A percentile compares a stretch with the other conserved stretches of the same genome.
These are phyloP conservation scores for Macrotis lagotis DNA, from an alignment of 2,113 vertebrate genomes.

Conservation along the genomic window DNA sequence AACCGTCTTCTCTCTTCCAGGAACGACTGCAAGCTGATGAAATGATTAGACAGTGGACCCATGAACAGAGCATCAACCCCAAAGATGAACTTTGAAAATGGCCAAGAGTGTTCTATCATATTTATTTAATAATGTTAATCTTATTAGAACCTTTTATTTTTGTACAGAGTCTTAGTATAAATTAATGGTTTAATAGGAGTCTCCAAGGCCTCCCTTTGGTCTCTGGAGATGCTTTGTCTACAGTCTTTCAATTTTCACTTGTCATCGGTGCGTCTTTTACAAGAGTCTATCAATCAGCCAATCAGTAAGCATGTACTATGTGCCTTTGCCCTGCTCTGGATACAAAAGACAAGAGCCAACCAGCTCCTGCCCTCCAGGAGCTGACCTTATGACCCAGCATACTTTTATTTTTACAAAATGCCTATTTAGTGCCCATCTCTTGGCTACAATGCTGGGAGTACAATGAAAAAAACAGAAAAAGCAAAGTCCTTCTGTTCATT, in stretches of 20 bases:
- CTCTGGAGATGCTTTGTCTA: conserved; percentile 3
- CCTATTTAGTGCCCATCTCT: background rate
- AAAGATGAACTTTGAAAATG: conserved; percentile 93
- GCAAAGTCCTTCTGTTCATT: rapidly evolving
- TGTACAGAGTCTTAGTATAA: conserved; percentile 90
- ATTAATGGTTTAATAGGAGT: conserved; percentile 80
- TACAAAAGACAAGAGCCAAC: background rate
- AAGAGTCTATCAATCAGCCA: background rate
- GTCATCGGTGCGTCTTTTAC: background rate
- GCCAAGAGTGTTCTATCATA: conserved; percentile 83
- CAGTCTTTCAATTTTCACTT: background rate
- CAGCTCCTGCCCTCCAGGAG: background rate
- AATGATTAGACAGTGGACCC: conserved; percentile 86
- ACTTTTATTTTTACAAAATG: background rate
- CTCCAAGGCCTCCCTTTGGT: conserved; percentile 47
- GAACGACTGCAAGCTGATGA: conserved; percentile 97
- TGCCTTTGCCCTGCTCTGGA: background rate
- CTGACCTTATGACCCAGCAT: background rate
- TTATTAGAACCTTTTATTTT: conserved; percentile 95
- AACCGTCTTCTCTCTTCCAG: conserved; percentile 79
- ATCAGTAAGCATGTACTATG: background rate
- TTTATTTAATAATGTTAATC: conserved; percentile 95
- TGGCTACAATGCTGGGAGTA: background rate
- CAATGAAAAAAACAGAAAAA: background rate
- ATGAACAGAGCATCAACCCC: conserved; percentile 90